phyloP scores from a whole-genome alignment of 2,797 vertebrate species.

The Antennarius maculatus region DNA sequence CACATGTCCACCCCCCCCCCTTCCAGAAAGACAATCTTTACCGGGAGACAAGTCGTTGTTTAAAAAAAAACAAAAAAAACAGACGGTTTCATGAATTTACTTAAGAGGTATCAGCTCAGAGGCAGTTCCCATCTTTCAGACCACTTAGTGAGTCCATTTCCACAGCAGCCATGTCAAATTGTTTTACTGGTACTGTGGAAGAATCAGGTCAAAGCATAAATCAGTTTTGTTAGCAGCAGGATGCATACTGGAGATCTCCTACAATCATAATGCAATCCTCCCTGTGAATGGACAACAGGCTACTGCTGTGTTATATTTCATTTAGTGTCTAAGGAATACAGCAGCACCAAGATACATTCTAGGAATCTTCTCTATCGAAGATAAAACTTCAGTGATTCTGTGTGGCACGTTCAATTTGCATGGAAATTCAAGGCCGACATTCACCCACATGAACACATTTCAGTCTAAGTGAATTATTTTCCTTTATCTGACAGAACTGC shows the following conservation, averaged over 20 bases:
- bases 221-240: conserved; percentile 11
- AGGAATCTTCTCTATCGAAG: background rate
- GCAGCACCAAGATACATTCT: background rate
- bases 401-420: conserved; percentile 10
- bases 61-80: background rate
- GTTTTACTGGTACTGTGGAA: conserved; percentile 16
- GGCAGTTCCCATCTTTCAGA: conserved; percentile 3
- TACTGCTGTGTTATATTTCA: conserved; percentile 8
- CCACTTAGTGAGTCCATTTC: conserved; percentile 13
- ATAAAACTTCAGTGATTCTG: conserved; percentile 17
- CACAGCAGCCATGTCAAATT: conserved; percentile 6
- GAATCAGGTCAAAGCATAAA: conserved; percentile 37
- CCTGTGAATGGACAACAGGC: background rate
- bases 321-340: background rate
- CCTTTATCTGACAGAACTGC: background rate
- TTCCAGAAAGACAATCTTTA: conserved; percentile 3
- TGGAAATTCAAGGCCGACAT: conserved; percentile 16
- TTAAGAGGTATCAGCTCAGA: conserved; percentile 1
- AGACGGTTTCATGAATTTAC: conserved; percentile 5
- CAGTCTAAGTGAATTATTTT: background rate
- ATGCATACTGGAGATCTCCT: conserved; percentile 16
- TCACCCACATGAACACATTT: background rate
- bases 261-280: background rate
- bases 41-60: conserved; percentile 7
- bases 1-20: conserved; percentile 15